Conservation (phyloP, 2,888 invertebrate genomes). For the Agrochola circellaris region DNA sequence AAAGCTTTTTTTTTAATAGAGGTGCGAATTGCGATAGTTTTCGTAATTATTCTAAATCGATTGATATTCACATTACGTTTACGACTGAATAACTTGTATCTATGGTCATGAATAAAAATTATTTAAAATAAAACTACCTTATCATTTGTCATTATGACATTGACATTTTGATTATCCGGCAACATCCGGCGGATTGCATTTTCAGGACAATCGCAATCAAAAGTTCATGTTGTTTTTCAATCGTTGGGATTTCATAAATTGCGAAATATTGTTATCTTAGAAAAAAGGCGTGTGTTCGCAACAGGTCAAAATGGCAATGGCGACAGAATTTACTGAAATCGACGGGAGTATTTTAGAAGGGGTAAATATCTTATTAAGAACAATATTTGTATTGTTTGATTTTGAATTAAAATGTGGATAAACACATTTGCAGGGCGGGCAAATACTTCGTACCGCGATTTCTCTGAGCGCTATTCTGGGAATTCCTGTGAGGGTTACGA, state of each 20-base stretch:
- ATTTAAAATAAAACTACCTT: no score
- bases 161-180: slow-evolving; percentile 40
- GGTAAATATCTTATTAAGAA: slow-evolving; percentile 84
- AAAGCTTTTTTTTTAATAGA: slow-evolving; percentile 15
- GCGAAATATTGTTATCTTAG: slow-evolving; percentile 23
- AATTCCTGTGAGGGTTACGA: slow-evolving; percentile 93
- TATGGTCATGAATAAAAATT: no score
- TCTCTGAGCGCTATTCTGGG: slow-evolving; percentile 94
- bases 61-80: no score
- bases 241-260: neutral
- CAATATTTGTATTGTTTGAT: neutral
- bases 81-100: no score
- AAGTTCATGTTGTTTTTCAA: neutral
- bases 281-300: neutral
- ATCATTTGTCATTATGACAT: slow-evolving; percentile 25
- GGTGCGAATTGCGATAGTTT: neutral
- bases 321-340: slow-evolving; percentile 89
- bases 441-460: slow-evolving; percentile 95
- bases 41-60: neutral
- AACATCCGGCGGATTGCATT: slow-evolving; percentile 4
- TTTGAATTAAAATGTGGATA: slow-evolving; percentile 16
- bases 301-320: slow-evolving; percentile 75
- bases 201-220: neutral
- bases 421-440: slow-evolving; percentile 93
- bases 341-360: slow-evolving; percentile 96